These are phyloP conservation scores for Coracopsis vasa DNA, from an alignment of 2,113 vertebrate species.

Conservation along the genomic window DNA sequence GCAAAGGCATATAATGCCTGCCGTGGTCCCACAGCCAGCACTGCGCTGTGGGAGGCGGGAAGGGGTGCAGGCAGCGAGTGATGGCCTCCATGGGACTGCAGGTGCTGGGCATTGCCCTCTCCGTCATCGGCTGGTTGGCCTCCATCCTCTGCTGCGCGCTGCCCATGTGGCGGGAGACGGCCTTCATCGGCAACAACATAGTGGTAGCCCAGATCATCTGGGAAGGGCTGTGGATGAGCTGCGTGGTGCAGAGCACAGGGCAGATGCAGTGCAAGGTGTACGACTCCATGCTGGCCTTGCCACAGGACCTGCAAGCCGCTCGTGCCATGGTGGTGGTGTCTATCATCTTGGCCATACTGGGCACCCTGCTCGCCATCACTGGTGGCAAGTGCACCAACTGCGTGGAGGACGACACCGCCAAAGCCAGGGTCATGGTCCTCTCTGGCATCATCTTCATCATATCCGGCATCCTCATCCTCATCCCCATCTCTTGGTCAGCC, in stretches of 20 bases:
- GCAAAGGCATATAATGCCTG: constrained; percentile 63
- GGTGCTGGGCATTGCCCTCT: constrained; percentile 84
- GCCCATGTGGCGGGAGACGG: constrained; percentile 90
- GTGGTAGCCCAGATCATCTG: constrained; percentile 86
- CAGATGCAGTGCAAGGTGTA: constrained; percentile 88
- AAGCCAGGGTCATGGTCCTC: constrained; percentile 78
- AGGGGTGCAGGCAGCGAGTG: not conserved
- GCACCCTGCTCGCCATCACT: constrained; percentile 80
- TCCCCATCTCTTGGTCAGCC: constrained; percentile 86
- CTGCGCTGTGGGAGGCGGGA: not conserved
- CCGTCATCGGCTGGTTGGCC: constrained; percentile 86
- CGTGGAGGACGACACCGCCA: constrained; percentile 77
- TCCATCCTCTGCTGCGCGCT: constrained; percentile 81
- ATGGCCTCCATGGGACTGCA: constrained; percentile 91
- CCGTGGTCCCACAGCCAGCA: not conserved
- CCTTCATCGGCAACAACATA: constrained; percentile 88
- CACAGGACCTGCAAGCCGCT: constrained; percentile 84
- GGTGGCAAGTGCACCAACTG: constrained; percentile 94
- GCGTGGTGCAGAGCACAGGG: constrained; percentile 90
- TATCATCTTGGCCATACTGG: constrained; percentile 73
- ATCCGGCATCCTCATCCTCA: constrained; percentile 79
- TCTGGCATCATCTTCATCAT: constrained; percentile 77
- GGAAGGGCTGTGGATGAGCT: constrained; percentile 97
- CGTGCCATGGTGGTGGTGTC: constrained; percentile 81
- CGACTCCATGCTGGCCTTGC: constrained; percentile 84